Evolutionary conservation across 2,797 vertebrate genomes (phyloP).

Genomic region (Mus spretus): DNA sequence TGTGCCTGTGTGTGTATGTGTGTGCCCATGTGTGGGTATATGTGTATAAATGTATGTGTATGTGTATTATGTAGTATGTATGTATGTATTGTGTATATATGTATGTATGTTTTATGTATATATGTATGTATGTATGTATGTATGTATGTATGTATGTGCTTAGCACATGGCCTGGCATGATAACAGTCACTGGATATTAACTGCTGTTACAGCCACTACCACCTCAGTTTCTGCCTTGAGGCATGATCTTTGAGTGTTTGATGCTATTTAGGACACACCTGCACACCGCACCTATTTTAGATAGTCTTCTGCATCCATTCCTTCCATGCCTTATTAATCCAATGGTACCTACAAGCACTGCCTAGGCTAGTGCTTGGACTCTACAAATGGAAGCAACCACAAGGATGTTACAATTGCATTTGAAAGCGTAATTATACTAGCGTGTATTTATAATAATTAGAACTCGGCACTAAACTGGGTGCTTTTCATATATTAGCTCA

Average conservation of each 20-base stretch:
- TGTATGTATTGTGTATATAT: neutral
- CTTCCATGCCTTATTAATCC: neutral
- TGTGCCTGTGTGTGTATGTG: too few relatives aligned
- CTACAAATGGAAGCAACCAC: slow-evolving; percentile 36
- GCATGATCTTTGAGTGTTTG: neutral
- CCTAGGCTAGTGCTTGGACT: neutral
- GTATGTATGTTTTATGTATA: too few relatives aligned
- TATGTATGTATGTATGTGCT: neutral
- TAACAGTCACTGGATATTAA: neutral
- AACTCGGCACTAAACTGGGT: neutral
- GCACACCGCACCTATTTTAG: neutral
- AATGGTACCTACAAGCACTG: neutral
- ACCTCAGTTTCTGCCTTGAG: neutral
- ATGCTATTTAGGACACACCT: neutral
- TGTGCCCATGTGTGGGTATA: too few relatives aligned
- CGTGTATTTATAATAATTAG: neutral
- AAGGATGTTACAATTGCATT: neutral
- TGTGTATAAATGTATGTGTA: too few relatives aligned
- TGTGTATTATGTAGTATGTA: too few relatives aligned
- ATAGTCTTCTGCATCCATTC: neutral
- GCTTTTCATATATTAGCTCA: slow-evolving; percentile 22
- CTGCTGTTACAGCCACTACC: neutral
- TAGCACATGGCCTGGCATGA: neutral
- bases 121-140: too few relatives aligned
- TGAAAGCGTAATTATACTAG: neutral